phyloP scores from a whole-genome alignment of 2,797 vertebrate genomes.

The Pelochelys cantorii region DNA sequence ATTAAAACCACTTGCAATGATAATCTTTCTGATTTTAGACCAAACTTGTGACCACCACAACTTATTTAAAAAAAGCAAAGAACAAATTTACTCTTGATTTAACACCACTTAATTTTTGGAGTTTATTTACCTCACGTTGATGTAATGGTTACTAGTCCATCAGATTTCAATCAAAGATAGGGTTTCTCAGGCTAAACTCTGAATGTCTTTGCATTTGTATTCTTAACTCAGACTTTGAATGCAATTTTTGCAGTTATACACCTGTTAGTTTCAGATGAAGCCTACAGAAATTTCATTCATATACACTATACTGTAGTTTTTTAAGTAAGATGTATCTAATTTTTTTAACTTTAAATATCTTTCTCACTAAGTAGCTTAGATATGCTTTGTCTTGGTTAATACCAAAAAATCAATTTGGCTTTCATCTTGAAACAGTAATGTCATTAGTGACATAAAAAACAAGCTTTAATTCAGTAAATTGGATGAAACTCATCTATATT shows the following conservation, averaged over 20 bases:
- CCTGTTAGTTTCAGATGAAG: slow-evolving; percentile 58
- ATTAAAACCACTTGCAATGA: not conserved
- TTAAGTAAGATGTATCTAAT: slow-evolving; percentile 75
- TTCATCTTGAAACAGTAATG: slow-evolving; percentile 76
- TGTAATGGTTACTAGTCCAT: not conserved
- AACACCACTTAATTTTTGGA: not conserved
- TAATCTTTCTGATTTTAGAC: not conserved
- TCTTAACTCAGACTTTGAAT: slow-evolving; percentile 9
- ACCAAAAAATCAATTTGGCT: slow-evolving; percentile 72
- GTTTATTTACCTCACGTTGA: not conserved
- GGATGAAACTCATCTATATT: slow-evolving; percentile 80
- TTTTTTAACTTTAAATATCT: slow-evolving; percentile 72
- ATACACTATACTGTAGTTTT: slow-evolving; percentile 50
- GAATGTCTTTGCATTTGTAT: not conserved
- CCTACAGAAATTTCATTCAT: slow-evolving; percentile 62
- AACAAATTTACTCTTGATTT: not conserved
- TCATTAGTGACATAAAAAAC: slow-evolving; percentile 77
- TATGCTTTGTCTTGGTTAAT: slow-evolving; percentile 56
- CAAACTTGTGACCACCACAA: too few relatives aligned
- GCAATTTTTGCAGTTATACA: slow-evolving; percentile 15
- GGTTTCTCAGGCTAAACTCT: not conserved
- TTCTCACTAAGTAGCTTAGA: slow-evolving; percentile 68
- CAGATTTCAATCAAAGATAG: not conserved
- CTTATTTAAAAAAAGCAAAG: not conserved
- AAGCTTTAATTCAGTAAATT: slow-evolving; percentile 78